Base-by-base conservation (phyloP, 2,888 invertebrate species). In the Caenorhabditis angaria region DNA sequence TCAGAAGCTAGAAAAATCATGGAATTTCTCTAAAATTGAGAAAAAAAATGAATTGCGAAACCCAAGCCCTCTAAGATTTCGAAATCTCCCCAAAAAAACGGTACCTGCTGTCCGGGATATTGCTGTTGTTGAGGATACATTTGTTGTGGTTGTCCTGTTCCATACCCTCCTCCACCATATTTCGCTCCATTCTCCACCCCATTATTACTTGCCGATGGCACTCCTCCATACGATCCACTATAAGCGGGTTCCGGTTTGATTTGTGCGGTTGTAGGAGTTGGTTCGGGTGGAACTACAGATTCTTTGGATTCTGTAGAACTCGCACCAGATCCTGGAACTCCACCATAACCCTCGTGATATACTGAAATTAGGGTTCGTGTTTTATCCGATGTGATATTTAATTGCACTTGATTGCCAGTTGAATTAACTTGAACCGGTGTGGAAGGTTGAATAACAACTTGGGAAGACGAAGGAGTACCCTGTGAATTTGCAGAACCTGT, bases 321-420 rank as follows among this genome's bases (percentile, higher is more conserved):
- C 0, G 72, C 72, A 5, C 61, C 51, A 8, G 47, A 41, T 35
- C 20, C 48, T 64, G 69, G 50, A 18, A 58, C 51, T 50, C 65
- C 67, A 12, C 69, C 70, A 61, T 78, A 78, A 20, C 78, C 76
- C 27, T 83, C 82, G 53, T 86, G 86, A 55, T 85, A 84, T 22
- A 86, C 86, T 25, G 82, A 83, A 53, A 86, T 86, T 25, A 86
- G 73, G 6, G 86, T 86, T 51, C 82, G 72, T 0, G 78, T 64
- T 48, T 79, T 69, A 25, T 85, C 85, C 6, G 85, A 84, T 32
- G 82, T 84, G 63, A 86, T 86, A 67, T 86, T 86, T 51, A 86
- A 80, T 80, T 85, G 63, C 1, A 85, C 85, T 61, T 85, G 85
- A 56, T 57, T 69, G 18, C 80, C 80, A 53, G 57, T 69, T 47